Conservation (phyloP, 37 sponge, comb jelly and placozoan genomes). For the Mnemiopsis leidyi region DNA sequence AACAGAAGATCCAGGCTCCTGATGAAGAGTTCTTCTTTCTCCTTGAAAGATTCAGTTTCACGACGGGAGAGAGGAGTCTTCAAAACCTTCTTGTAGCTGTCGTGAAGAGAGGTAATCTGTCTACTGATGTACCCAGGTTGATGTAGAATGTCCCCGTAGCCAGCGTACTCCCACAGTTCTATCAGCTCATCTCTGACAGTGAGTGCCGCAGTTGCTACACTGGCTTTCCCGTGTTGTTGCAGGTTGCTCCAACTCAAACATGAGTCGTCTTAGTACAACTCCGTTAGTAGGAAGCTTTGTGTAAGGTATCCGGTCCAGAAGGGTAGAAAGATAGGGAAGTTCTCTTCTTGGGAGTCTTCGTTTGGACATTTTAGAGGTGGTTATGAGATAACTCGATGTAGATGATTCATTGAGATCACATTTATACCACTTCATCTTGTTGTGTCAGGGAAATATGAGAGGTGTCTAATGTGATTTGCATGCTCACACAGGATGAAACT, state of each 20-base stretch:
- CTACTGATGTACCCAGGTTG: neutral
- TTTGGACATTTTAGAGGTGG: too few relatives aligned
- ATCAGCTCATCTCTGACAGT: neutral
- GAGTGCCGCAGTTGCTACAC: neutral
- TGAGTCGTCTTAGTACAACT: neutral
- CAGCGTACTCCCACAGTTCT: slow-evolving; percentile 4
- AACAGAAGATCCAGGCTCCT: neutral
- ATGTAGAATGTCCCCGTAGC: slow-evolving; percentile 1
- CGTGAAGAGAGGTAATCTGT: neutral
- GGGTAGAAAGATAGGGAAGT: neutral
- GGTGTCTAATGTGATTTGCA: too few relatives aligned
- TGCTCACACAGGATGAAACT: too few relatives aligned
- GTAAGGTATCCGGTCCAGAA: neutral
- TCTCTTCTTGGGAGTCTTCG: neutral
- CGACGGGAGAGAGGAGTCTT: neutral
- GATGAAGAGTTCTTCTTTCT: neutral
- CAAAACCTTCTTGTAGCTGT: neutral
- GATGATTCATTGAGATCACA: too few relatives aligned
- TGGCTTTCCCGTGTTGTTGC: neutral
- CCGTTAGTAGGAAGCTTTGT: slow-evolving; percentile 1
- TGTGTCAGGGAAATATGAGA: too few relatives aligned
- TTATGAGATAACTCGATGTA: too few relatives aligned
- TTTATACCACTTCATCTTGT: too few relatives aligned
- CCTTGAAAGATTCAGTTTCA: neutral
- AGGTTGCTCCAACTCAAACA: neutral